These are phyloP conservation scores for Gambusia holbrooki DNA, from an alignment of 2,113 vertebrate species.

Conservation along the genomic window DNA sequence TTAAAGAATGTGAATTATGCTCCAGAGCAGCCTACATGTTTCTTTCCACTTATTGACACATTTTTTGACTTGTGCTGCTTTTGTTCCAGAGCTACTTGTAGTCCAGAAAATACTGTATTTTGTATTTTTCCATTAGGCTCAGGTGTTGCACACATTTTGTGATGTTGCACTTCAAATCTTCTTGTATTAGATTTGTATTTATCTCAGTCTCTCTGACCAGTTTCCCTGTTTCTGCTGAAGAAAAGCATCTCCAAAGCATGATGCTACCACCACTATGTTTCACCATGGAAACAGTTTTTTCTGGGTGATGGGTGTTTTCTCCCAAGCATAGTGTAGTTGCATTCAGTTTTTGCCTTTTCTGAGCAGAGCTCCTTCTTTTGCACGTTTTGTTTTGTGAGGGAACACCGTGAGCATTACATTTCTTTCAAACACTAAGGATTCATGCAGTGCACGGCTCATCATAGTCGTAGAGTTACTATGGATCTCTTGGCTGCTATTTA, in stretches of 20 bases:
- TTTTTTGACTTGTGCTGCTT: too few relatives aligned
- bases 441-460: neutral
- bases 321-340: neutral
- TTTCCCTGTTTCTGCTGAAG: neutral
- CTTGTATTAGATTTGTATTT: too few relatives aligned
- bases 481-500: neutral
- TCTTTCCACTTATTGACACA: too few relatives aligned
- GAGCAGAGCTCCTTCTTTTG: too few relatives aligned
- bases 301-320: neutral
- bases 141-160: too few relatives aligned
- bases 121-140: slow-evolving; percentile 24
- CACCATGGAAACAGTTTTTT: neutral
- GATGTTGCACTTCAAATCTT: too few relatives aligned
- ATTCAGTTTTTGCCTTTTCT: neutral
- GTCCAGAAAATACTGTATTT: slow-evolving; percentile 1
- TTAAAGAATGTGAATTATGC: too few relatives aligned
- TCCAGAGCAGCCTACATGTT: too few relatives aligned
- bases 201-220: neutral
- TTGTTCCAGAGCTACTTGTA: too few relatives aligned
- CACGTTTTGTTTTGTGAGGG: neutral
- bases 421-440: neutral
- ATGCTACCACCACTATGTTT: neutral
- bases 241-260: neutral
- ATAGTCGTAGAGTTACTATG: neutral
- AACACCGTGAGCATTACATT: too few relatives aligned